These are phyloP conservation scores for Sorex araneus DNA, from an alignment of 2,113 vertebrate genomes.

Conservation along the genomic window DNA sequence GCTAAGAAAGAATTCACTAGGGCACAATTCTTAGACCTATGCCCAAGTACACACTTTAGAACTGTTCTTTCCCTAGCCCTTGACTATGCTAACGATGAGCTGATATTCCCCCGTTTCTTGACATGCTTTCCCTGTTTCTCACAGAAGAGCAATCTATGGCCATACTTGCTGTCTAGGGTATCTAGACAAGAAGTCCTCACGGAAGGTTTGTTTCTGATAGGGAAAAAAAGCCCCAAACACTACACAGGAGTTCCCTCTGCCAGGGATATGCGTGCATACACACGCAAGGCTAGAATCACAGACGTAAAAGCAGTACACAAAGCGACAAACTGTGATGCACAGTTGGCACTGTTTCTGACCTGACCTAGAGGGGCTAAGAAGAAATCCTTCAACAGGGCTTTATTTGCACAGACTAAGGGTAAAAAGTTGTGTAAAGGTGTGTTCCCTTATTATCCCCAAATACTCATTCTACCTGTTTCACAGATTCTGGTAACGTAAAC, in stretches of 20 bases:
- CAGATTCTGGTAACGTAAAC: neutral
- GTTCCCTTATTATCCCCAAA: neutral
- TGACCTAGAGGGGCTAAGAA: neutral
- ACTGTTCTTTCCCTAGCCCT: slow-evolving; percentile 15
- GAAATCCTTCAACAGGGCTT: neutral
- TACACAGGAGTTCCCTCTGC: neutral
- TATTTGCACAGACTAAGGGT: slow-evolving; percentile 10
- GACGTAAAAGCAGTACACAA: neutral
- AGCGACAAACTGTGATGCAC: no score
- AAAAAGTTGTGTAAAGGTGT: neutral
- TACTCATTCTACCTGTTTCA: neutral
- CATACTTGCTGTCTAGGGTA: neutral
- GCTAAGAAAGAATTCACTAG: neutral
- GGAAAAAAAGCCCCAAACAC: neutral
- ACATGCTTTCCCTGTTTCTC: neutral
- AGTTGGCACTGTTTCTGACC: neutral
- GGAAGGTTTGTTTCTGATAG: neutral
- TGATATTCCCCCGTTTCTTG: neutral
- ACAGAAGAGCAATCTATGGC: neutral
- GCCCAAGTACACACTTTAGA: neutral
- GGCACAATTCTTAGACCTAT: neutral
- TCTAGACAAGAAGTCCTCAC: neutral
- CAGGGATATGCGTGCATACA: neutral
- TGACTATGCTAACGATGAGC: slow-evolving; percentile 2
- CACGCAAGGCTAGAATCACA: neutral